Evolutionary conservation across 2,797 vertebrate species (phyloP).

Genomic region (Danio jaintianensis): DNA sequence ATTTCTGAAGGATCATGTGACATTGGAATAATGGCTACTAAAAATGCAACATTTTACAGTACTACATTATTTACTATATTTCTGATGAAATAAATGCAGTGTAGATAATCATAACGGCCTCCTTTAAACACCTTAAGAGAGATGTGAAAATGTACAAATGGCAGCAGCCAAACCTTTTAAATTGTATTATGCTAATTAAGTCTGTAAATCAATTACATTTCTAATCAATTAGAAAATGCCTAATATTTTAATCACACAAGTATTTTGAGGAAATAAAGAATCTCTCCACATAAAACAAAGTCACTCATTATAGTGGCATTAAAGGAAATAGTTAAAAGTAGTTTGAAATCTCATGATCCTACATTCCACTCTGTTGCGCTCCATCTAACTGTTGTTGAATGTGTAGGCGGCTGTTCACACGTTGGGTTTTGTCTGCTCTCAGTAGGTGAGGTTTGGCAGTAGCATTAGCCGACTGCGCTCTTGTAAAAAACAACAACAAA

Average conservation of each 20-base stretch:
- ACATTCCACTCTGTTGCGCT: background rate
- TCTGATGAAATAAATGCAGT: no score
- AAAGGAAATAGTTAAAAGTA: background rate
- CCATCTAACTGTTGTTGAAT: background rate
- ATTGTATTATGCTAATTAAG: background rate
- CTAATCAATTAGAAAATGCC: background rate
- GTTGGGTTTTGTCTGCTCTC: background rate
- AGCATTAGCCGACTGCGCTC: background rate
- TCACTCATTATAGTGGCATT: background rate
- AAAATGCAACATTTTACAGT: background rate
- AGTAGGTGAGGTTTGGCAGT: slow-evolving; percentile 8
- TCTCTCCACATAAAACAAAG: no score
- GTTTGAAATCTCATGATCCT: background rate
- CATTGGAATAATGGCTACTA: background rate
- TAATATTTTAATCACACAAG: background rate
- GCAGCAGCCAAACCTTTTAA: background rate
- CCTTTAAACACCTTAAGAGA: no score
- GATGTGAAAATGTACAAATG: no score
- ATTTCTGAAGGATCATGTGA: background rate
- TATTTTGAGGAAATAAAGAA: background rate
- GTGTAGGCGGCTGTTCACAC: background rate
- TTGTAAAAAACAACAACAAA: background rate
- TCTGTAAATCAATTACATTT: background rate
- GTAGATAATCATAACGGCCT: background rate
- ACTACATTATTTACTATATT: background rate